phyloP scores from a whole-genome alignment of 2,113 vertebrate species.

The Coptodon bakossiorum region DNA sequence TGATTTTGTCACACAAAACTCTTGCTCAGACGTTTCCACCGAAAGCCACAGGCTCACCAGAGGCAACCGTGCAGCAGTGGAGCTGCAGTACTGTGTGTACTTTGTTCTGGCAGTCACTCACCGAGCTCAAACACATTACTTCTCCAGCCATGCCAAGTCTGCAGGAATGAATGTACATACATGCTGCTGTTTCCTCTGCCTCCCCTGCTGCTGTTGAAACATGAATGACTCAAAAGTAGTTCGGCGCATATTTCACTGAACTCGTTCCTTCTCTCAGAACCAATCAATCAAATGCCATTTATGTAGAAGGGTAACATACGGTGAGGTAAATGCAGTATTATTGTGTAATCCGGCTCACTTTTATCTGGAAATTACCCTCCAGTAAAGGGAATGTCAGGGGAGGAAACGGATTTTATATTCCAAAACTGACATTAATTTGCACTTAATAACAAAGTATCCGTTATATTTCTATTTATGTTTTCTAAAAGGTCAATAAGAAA shows the following conservation, averaged over 20 bases:
- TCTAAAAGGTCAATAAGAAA: conserved; percentile 1
- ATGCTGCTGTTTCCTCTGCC: conserved; percentile 56
- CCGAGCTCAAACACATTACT: conserved; percentile 56
- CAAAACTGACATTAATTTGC: conserved; percentile 35
- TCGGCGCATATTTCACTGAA: conserved; percentile 45
- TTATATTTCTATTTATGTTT: neutral
- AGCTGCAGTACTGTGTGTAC: neutral
- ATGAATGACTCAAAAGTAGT: conserved; percentile 61
- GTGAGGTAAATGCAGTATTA: neutral
- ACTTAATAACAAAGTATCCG: conserved; percentile 22
- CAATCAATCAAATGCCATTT: conserved; percentile 46
- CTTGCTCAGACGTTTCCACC: neutral
- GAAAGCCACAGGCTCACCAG: neutral
- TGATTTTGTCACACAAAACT: conserved; percentile 5
- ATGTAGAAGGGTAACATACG: conserved; percentile 12
- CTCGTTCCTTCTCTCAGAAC: conserved; percentile 21
- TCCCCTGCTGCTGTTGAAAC: conserved; percentile 48
- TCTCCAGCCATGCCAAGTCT: conserved; percentile 38
- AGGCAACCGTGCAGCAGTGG: neutral
- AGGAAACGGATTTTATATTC: conserved; percentile 1
- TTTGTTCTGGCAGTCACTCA: conserved; percentile 55
- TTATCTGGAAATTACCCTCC: conserved; percentile 28
- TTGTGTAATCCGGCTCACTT: neutral
- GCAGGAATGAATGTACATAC: conserved; percentile 66
- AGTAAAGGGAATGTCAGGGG: neutral